phyloP scores from a whole-genome alignment of 1,140 invertebrate species.

The Fopius arisanus region DNA sequence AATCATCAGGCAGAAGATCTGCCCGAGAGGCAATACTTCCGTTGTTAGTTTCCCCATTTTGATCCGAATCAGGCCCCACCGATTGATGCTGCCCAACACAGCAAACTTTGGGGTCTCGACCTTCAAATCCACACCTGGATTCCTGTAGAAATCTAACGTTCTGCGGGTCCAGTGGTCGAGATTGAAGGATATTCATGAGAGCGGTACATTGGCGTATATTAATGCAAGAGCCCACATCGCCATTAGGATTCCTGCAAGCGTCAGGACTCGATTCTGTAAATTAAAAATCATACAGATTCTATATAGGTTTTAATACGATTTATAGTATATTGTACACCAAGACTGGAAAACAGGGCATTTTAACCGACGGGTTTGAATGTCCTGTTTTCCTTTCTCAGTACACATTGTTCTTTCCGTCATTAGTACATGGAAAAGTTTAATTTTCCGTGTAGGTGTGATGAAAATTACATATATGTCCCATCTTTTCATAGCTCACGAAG shows the following conservation, averaged over 20 bases:
- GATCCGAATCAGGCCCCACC: neutral
- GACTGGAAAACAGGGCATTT: too few species aligned
- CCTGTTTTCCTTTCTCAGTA: too few species aligned
- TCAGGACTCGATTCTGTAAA: neutral
- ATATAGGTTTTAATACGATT: too few species aligned
- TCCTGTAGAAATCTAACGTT: slow-evolving; percentile 47
- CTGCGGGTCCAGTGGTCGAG: slow-evolving; percentile 19
- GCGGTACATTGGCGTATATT: slow-evolving; percentile 52
- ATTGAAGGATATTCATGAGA: slow-evolving; percentile 39
- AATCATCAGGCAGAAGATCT: slow-evolving; percentile 47
- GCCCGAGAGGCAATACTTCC: slow-evolving; percentile 26
- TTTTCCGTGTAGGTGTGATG: too few species aligned
- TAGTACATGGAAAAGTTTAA: too few species aligned
- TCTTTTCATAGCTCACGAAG: too few species aligned
- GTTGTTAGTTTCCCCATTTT: neutral
- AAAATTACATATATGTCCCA: too few species aligned
- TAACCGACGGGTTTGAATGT: too few species aligned
- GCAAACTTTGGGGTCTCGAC: slow-evolving; percentile 53
- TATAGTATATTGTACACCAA: too few species aligned
- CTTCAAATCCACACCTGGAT: slow-evolving; percentile 60
- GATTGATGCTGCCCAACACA: slow-evolving; percentile 42
- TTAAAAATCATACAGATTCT: too few species aligned
- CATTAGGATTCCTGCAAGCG: neutral
- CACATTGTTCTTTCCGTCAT: too few species aligned
- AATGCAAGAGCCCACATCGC: slow-evolving; percentile 53